Base-by-base conservation (phyloP, 2,888 invertebrate species). In the Folsomia manolachei region DNA sequence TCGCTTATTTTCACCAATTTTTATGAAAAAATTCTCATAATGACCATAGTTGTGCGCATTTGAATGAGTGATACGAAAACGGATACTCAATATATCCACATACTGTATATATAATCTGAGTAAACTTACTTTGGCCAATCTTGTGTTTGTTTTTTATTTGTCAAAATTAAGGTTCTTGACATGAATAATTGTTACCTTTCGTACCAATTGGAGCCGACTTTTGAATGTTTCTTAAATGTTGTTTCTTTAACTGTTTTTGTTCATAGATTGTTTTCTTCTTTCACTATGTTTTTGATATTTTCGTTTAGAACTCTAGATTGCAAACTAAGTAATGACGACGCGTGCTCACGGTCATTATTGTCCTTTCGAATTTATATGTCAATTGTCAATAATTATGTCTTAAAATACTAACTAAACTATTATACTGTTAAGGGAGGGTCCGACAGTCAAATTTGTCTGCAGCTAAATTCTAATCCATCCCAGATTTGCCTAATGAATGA, bases 391-490 rank as follows among this genome's bases (percentile, higher is more conserved):
- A 39, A 39, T 39, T 4, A 39, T 39, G 39, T 39, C 14, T 39
- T 39, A 4, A 39, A 39, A 39, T 39, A 39, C 39, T 39, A 39
- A 4, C 14, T 39, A 39, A 39, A 39, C 14, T 39, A 39, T 4
- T 14, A 14, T 39, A 39, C 7, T 9, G 39, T 39, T 14, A 19
- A 4, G 56, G 56, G 56, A 56, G 18, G 7, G 56, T 56, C 56
- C 18, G 56, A 56, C 56, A 56, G 56, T 19, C 18, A 51, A 51
- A 56, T 14, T 19, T 56, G 56, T 39, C 39, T 39, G 39, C 39
- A 4, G 39, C 14, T 64, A 66, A 66, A 66, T 27, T 67, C 27
- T 26, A 56, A 56, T 67, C 67, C 67, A 67, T 67, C 67, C 67
- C 67, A 56, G 53, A 67, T 56, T 19, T 67, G 67, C 67, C 67